phyloP scores from a whole-genome alignment of 2,113 vertebrate species.

The Rafetus swinhoei region DNA sequence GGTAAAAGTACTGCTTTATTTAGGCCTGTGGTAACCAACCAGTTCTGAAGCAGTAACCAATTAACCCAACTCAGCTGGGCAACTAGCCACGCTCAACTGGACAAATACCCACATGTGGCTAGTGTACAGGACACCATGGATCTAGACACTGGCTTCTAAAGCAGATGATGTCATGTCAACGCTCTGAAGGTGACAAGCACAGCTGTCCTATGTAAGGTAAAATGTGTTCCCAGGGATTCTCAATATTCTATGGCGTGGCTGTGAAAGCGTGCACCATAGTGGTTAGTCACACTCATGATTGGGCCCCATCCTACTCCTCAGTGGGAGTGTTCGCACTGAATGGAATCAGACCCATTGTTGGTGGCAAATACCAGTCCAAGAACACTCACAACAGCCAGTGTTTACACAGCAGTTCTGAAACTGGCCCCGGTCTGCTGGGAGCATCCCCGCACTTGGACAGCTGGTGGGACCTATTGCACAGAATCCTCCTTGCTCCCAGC shows the following conservation, averaged over 20 bases:
- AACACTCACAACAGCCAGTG: too few relatives aligned
- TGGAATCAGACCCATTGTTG: too few relatives aligned
- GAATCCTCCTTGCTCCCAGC: not conserved
- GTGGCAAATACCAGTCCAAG: not conserved
- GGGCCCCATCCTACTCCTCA: too few relatives aligned
- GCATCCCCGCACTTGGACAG: not conserved
- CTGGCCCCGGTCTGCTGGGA: accelerated
- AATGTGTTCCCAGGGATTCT: not conserved
- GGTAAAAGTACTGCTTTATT: not conserved
- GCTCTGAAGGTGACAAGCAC: not conserved
- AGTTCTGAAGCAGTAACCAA: too few relatives aligned
- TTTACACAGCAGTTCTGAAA: not conserved
- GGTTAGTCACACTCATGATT: not conserved
- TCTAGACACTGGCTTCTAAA: not conserved
- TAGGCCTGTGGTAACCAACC: too few relatives aligned
- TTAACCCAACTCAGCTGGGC: too few relatives aligned
- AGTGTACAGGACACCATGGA: too few relatives aligned
- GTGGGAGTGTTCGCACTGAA: too few relatives aligned
- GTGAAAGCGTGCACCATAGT: too few relatives aligned
- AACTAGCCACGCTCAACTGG: too few relatives aligned
- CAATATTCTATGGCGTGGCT: too few relatives aligned
- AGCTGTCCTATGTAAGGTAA: not conserved
- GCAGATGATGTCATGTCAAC: not conserved
- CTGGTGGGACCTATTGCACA: not conserved
- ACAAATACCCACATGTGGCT: too few relatives aligned